Conservation (phyloP, 35 echinoderm and acorn worm genomes). For the Lytechinus pictus region DNA sequence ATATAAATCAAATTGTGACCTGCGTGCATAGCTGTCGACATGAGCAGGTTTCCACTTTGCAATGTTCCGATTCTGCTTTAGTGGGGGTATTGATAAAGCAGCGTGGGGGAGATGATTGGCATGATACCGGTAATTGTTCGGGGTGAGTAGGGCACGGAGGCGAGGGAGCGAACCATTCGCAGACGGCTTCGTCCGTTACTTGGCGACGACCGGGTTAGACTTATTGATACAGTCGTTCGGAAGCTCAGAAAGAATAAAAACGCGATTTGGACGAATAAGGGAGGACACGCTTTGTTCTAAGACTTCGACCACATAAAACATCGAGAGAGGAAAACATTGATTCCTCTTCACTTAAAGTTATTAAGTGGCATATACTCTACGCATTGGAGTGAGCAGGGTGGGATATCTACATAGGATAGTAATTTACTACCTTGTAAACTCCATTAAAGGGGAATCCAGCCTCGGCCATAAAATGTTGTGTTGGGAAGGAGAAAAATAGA, state of each 20-base stretch:
- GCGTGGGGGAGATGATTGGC: not conserved
- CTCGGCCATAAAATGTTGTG: too few species aligned
- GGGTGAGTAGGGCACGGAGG: not conserved
- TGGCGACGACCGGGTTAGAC: not conserved
- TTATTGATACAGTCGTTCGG: not conserved
- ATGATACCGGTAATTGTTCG: not conserved
- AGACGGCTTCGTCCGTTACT: conserved; percentile 32
- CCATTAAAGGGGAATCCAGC: too few species aligned
- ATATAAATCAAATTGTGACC: not conserved
- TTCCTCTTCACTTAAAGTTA: not conserved
- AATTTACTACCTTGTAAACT: too few species aligned
- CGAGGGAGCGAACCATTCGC: conserved; percentile 42
- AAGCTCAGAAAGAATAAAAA: not conserved
- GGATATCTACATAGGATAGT: too few species aligned
- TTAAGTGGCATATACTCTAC: too few species aligned
- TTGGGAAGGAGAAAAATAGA: too few species aligned
- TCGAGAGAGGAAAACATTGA: not conserved
- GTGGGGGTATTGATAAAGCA: not conserved
- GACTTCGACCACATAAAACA: not conserved
- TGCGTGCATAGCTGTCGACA: not conserved
- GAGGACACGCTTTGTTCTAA: not conserved
- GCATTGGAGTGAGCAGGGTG: too few species aligned
- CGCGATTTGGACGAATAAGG: not conserved
- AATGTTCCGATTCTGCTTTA: not conserved
- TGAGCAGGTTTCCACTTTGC: not conserved